Percentiles rank a stretch among this genome's conserved stretches.
Conservation (phyloP, 2,888 invertebrate species). For the Oligia latruncula region DNA sequence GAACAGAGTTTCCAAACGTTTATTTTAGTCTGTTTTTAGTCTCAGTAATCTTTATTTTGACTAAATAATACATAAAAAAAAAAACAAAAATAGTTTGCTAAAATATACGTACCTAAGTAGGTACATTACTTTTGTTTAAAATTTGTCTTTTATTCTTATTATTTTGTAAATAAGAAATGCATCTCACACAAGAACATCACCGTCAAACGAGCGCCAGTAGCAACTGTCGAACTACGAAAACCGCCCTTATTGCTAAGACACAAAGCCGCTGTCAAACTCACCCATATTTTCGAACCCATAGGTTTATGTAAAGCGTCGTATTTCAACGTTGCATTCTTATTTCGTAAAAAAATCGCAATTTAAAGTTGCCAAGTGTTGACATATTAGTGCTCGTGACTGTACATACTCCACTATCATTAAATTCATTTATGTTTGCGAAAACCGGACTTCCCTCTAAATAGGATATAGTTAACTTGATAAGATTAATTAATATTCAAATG, state of each 20-base stretch:
- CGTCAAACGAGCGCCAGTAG: neutral
- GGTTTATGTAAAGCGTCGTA: too few relatives aligned
- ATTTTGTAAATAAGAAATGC: neutral
- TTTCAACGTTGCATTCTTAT: too few relatives aligned
- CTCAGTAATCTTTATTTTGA: neutral
- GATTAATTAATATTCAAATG: conserved; percentile 9
- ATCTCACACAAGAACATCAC: neutral
- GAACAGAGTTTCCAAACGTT: neutral
- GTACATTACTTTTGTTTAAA: neutral
- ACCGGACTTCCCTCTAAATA: conserved; percentile 34
- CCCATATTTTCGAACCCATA: neutral
- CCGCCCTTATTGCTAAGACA: neutral
- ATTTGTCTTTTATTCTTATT: neutral
- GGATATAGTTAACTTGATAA: conserved; percentile 23
- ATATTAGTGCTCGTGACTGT: neutral
- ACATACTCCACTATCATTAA: conserved; percentile 4
- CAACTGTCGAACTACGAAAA: neutral
- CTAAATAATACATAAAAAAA: neutral
- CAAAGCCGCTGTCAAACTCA: neutral
- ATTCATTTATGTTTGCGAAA: neutral
- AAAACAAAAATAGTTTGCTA: neutral
- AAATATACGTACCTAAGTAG: neutral
- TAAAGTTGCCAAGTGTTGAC: too few relatives aligned
- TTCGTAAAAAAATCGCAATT: too few relatives aligned
- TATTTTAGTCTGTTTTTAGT: neutral